Evolutionary conservation across 1,140 invertebrate genomes (phyloP).

Genomic region (Whitmania pigra): DNA sequence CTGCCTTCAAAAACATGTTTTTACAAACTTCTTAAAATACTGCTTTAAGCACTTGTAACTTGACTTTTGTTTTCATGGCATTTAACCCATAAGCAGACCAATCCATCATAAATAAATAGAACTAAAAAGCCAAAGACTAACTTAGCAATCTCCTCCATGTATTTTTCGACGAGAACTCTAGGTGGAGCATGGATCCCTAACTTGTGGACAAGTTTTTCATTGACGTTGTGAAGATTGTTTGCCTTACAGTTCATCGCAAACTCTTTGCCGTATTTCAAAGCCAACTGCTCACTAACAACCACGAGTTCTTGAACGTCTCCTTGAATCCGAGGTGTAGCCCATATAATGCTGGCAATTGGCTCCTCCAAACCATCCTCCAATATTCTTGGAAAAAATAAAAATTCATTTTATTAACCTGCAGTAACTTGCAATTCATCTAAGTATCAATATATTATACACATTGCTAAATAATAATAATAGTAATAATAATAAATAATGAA

Average conservation of each 20-base stretch:
- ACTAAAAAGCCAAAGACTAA: slow-evolving; percentile 40
- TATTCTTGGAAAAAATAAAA: slow-evolving; percentile 47
- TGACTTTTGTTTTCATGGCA: not conserved
- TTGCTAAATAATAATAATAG: too few relatives aligned
- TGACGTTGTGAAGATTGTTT: slow-evolving; percentile 57
- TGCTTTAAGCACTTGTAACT: not conserved
- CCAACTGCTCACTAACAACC: slow-evolving; percentile 75
- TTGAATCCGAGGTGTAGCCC: slow-evolving; percentile 73
- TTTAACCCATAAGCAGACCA: too few relatives aligned
- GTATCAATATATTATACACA: too few relatives aligned
- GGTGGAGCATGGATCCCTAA: slow-evolving; percentile 87
- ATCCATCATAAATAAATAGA: not conserved
- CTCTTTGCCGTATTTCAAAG: slow-evolving; percentile 82
- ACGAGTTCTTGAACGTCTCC: slow-evolving; percentile 59
- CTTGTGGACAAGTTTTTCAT: slow-evolving; percentile 89
- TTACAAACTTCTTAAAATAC: too few relatives aligned
- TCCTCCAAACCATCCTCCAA: slow-evolving; percentile 88
- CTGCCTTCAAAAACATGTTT: too few relatives aligned
- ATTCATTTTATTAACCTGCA: too few relatives aligned
- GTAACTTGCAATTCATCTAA: too few relatives aligned
- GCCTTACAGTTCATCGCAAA: slow-evolving; percentile 51
- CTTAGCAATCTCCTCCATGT: slow-evolving; percentile 75
- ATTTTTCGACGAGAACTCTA: slow-evolving; percentile 83
- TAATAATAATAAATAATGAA: too few relatives aligned
- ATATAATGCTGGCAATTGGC: slow-evolving; percentile 86